Evolutionary conservation across 2,888 invertebrate genomes (phyloP), one percentile per base, ranked within the genome.

Genomic region (Phyto melanocephala): DNA sequence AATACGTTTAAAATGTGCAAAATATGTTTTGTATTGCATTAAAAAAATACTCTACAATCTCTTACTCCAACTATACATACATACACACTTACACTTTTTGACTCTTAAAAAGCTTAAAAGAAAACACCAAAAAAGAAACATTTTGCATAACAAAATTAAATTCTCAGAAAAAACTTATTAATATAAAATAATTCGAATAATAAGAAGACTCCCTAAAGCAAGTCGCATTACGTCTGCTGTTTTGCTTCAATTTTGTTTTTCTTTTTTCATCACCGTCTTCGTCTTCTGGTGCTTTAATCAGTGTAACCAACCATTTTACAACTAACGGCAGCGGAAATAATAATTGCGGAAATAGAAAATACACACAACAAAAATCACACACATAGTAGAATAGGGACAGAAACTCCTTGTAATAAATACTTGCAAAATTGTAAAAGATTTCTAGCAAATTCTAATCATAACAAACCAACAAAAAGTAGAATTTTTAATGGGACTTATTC

Each of bases 301-400:
- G 81, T 58, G 60, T 62, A 76, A 81, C 76, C 68, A 60, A 67
- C 15, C 45, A 81, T 68, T 77, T 72, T 47, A 54, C 72, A 45
- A 68, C 78, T 42, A 71, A 84, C 68, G 58, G 76, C 68, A 80
- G 60, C 74, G 75, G 77, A 85, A 80, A 63, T 77, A 70, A 67
- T 45, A 79, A 76, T 35, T 56, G n/a, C 45, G 28, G 58, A 70
- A 65, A 75, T 45, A 45, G 8, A 45, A 56, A 58, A 40, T 13
- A 20, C n/a, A 62, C n/a, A 37, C 17, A 37, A n/a, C n/a, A n/a
- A n/a, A n/a, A n/a, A n/a, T n/a, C 2, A 58, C 22, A 52, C n/a
- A 15, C 22, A 20, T 58, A 37, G 11, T n/a, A n/a, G 6, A n/a
- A 28, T n/a, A 54, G n/a, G n/a, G 7, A 17, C 17, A 56, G 17